Percentiles rank a stretch among this genome's conserved stretches.
Conservation (phyloP, 2,797 vertebrate genomes). For the Danio choprae region DNA sequence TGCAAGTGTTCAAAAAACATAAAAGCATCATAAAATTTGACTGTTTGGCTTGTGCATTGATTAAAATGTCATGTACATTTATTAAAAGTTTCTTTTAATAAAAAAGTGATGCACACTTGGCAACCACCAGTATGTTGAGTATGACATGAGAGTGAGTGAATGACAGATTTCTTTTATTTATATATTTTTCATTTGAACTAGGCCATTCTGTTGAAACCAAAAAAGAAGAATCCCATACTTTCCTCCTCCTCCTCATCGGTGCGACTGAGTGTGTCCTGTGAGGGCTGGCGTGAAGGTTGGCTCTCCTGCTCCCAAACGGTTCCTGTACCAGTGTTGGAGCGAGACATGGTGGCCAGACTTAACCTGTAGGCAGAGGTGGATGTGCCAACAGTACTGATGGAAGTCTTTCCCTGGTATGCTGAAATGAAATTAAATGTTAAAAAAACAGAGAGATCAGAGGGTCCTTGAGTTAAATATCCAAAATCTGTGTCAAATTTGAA, state of each 20-base stretch:
- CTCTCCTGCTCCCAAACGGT: constrained; percentile 99
- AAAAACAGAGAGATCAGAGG: neutral
- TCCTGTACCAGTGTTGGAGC: constrained; percentile 97
- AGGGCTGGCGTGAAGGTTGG: constrained; percentile 95
- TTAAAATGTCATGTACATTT: too few species aligned
- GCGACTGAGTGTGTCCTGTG: constrained; percentile 94
- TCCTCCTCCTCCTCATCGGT: constrained; percentile 98
- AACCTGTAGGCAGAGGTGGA: constrained; percentile 96
- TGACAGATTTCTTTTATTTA: neutral
- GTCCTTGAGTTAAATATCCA: too few species aligned
- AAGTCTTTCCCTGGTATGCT: constrained; percentile 99
- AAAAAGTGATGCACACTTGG: neutral
- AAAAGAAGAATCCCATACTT: constrained; percentile 79
- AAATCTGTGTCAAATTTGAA: neutral
- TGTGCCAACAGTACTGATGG: constrained; percentile 96
- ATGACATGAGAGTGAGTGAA: constrained; percentile 1
- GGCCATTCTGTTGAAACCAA: neutral
- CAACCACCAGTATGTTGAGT: neutral
- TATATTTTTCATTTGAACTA: neutral
- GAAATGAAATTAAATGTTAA: constrained; percentile 11
- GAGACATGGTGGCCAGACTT: constrained; percentile 97
- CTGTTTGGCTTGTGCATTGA: neutral
- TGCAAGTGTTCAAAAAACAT: neutral
- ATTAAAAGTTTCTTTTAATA: too few species aligned
- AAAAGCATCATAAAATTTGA: neutral